These are phyloP conservation scores for Semnopithecus entellus DNA, from an alignment of 2,113 vertebrate genomes.

Conservation along the genomic window DNA sequence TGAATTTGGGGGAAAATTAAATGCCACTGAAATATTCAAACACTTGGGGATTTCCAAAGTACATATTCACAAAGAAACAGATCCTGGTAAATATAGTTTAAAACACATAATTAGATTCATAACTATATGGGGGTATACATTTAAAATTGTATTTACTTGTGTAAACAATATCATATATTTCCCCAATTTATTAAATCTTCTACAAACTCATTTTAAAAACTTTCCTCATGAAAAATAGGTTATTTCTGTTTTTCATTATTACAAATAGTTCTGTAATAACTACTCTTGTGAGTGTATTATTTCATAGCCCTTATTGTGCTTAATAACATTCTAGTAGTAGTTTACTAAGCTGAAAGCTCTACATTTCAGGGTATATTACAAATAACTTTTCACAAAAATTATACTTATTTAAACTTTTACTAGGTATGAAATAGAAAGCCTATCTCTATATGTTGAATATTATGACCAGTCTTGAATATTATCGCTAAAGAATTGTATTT, in stretches of 20 bases:
- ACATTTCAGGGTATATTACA: not conserved
- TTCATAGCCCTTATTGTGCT: not conserved
- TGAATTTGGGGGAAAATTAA: not conserved
- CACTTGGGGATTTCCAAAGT: not conserved
- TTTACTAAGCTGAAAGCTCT: not conserved
- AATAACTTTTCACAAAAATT: conserved; percentile 1
- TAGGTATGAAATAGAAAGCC: not conserved
- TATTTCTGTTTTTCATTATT: not conserved
- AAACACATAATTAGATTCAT: not conserved
- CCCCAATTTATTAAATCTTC: not conserved
- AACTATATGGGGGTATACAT: not conserved
- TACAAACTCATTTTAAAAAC: not conserved
- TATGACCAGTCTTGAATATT: not conserved
- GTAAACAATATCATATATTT: not conserved
- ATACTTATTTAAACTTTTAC: not conserved
- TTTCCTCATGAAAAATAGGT: not conserved
- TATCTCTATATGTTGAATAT: not conserved
- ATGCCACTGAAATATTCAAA: not conserved
- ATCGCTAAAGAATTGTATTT: not conserved
- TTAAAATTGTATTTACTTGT: not conserved
- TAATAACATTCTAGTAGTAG: not conserved
- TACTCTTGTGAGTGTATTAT: not conserved
- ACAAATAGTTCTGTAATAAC: not conserved
- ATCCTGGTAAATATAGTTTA: not conserved
- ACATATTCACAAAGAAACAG: not conserved